These are phyloP conservation scores for Theocolax elegans DNA, from an alignment of 1,140 invertebrate species.

Conservation along the genomic window DNA sequence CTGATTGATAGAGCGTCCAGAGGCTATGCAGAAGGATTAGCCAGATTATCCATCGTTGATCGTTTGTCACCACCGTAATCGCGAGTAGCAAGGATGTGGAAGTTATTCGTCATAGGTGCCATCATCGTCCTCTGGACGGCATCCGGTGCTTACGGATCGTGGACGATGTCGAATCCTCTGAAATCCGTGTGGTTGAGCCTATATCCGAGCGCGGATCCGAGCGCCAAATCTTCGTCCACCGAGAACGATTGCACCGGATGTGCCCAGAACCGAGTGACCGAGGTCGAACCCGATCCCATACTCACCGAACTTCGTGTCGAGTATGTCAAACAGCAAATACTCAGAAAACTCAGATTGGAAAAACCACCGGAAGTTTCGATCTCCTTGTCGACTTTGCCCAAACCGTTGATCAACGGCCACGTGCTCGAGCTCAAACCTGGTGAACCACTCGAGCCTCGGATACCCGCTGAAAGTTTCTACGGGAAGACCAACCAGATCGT, in stretches of 20 bases:
- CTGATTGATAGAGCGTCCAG: not conserved
- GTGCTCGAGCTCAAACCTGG: conserved; percentile 61
- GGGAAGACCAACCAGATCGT: conserved; percentile 83
- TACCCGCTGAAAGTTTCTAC: conserved; percentile 76
- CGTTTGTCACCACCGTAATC: too few species aligned
- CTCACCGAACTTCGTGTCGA: conserved; percentile 75
- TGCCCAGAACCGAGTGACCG: conserved; percentile 10
- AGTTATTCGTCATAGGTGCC: not conserved
- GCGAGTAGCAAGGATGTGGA: not conserved
- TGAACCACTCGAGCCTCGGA: conserved; percentile 56
- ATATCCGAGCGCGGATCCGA: conserved; percentile 8
- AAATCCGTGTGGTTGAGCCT: conserved; percentile 28
- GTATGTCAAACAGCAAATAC: conserved; percentile 83
- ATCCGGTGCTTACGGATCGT: not conserved
- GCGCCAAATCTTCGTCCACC: not conserved
- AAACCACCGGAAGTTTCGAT: conserved; percentile 75
- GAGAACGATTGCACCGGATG: conserved; percentile 24
- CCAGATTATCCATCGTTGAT: not conserved
- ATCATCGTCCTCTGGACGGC: not conserved
- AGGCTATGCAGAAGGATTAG: not conserved
- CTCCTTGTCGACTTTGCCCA: conserved; percentile 72
- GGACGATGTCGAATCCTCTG: conserved; percentile 22
- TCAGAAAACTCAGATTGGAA: conserved; percentile 79
- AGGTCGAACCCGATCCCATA: conserved; percentile 53
- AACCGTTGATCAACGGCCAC: conserved; percentile 75